Percentiles rank a stretch among this genome's conserved stretches.
Conservation (phyloP, 2,113 vertebrate species). For the Mastomys coucha region DNA sequence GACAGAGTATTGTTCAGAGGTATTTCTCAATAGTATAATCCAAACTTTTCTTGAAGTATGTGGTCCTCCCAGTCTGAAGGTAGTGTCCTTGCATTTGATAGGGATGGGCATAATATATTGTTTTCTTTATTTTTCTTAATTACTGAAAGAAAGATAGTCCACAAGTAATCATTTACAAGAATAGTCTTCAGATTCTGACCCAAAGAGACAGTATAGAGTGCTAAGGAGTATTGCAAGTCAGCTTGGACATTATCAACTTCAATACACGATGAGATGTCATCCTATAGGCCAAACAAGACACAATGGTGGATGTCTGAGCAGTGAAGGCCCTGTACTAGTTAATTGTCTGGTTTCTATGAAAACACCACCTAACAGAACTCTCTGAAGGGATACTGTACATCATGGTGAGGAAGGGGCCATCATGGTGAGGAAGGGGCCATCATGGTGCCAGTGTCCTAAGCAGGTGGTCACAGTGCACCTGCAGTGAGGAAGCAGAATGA, state of each 20-base stretch:
- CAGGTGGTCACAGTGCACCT: too few relatives aligned
- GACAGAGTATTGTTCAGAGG: not conserved
- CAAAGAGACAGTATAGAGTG: not conserved
- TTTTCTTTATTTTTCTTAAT: not conserved
- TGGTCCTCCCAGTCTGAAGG: not conserved
- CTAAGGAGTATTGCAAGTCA: not conserved
- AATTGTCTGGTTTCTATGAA: not conserved
- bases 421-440: not conserved
- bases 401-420: not conserved
- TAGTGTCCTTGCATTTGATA: not conserved
- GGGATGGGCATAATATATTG: not conserved
- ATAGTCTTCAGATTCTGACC: not conserved
- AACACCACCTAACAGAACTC: too few relatives aligned
- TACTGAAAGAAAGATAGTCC: not conserved
- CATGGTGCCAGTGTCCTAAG: not conserved
- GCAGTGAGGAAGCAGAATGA: not conserved
- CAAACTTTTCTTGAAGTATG: not conserved
- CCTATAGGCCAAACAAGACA: not conserved
- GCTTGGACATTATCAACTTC: not conserved
- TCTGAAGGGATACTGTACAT: not conserved
- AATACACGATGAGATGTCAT: not conserved
- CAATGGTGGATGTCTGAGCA: not conserved
- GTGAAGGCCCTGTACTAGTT: not conserved
- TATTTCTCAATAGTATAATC: not conserved
- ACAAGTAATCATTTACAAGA: not conserved